A percentile compares a stretch with the other conserved stretches of the same genome.
These are phyloP conservation scores for Lepidothrix coronata DNA, from an alignment of 2,113 vertebrate species.

Conservation along the genomic window DNA sequence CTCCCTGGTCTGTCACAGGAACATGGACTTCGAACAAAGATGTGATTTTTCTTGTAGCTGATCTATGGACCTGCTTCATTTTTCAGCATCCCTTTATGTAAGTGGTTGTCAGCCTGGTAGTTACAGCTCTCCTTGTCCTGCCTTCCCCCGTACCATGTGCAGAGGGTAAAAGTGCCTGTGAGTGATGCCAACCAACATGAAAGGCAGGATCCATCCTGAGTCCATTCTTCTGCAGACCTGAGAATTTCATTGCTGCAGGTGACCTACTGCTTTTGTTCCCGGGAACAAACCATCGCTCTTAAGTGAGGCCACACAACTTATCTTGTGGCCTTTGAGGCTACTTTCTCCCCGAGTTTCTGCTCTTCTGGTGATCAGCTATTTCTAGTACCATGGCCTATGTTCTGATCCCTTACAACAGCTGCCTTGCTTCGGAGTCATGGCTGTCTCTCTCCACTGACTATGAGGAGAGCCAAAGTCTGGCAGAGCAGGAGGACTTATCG, in stretches of 20 bases:
- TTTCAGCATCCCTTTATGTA: background rate
- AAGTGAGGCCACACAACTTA: background rate
- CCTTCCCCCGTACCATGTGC: background rate
- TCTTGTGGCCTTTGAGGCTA: background rate
- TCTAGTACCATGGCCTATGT: background rate
- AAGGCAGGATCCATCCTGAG: background rate
- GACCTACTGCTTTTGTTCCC: background rate
- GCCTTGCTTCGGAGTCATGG: rapidly evolving
- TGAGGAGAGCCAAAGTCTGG: background rate
- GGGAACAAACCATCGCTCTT: background rate
- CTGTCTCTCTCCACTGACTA: background rate
- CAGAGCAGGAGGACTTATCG: rapidly evolving
- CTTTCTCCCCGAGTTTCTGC: background rate
- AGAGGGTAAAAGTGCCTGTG: background rate
- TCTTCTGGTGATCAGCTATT: background rate
- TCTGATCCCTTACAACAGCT: background rate
- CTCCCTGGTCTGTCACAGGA: background rate
- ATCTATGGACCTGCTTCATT: background rate
- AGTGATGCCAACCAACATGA: rapidly evolving
- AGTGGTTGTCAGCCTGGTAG: background rate
- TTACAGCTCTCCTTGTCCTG: background rate
- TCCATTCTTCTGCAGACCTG: background rate
- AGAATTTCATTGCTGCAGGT: background rate
- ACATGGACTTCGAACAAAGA: background rate
- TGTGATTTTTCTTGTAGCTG: background rate